Conservation (phyloP, 2,113 vertebrate species). For the Albula goreensis region DNA sequence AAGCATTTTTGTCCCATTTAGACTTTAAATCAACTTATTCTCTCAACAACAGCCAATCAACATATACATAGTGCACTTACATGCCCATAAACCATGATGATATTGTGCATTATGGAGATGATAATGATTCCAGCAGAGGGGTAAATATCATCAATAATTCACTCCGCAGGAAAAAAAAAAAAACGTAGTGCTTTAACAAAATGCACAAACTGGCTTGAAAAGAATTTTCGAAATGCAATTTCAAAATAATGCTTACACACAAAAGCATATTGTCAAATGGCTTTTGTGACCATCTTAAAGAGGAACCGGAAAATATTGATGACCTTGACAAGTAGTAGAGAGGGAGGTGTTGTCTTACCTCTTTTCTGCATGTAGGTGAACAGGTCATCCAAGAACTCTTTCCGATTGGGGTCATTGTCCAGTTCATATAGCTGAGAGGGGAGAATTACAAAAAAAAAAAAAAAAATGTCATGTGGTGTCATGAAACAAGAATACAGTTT, state of each 20-base stretch:
- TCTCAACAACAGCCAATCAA: not conserved
- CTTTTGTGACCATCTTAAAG: not conserved
- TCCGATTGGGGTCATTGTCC: slow-evolving; percentile 87
- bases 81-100: not conserved
- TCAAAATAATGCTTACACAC: too few species aligned
- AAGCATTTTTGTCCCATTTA: not conserved
- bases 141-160: not conserved
- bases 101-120: not conserved
- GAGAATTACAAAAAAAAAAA: not conserved
- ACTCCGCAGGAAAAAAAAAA: not conserved
- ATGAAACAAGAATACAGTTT: not conserved
- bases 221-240: too few species aligned
- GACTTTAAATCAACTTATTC: not conserved
- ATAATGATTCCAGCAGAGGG: not conserved
- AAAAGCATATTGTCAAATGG: too few species aligned
- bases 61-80: not conserved
- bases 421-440: slow-evolving; percentile 87
- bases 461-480: not conserved
- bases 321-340: not conserved
- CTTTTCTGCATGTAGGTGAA: slow-evolving; percentile 98
- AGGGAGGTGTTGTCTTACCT: slow-evolving; percentile 64
- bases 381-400: slow-evolving; percentile 93
- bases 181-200: not conserved
- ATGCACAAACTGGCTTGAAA: not conserved
- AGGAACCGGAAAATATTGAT: not conserved